Evolutionary conservation across 2,888 invertebrate species (phyloP).

Genomic region (Tetragonula carbonaria): DNA sequence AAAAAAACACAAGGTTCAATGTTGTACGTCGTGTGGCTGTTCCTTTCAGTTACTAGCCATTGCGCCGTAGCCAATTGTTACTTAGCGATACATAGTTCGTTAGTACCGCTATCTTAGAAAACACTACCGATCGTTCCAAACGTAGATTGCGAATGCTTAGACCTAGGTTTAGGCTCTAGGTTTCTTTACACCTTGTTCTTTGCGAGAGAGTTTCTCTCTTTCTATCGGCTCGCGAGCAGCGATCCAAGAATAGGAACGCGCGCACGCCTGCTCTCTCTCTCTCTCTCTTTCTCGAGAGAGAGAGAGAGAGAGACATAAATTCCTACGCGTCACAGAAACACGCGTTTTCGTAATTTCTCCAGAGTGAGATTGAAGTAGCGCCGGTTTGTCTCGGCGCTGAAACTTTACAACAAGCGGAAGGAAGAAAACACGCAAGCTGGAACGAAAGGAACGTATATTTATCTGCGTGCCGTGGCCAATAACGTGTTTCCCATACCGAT

Average conservation of each 20-base stretch:
- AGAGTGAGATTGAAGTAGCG: not conserved
- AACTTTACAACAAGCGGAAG: too few relatives aligned
- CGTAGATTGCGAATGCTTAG: conserved; percentile 53
- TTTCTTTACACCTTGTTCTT: conserved; percentile 21
- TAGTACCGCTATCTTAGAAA: conserved; percentile 39
- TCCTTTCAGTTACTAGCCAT: conserved; percentile 28
- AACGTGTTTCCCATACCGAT: not conserved
- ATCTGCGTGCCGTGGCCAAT: too few relatives aligned
- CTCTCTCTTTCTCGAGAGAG: not conserved
- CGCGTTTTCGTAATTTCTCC: conserved; percentile 20
- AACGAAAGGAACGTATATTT: too few relatives aligned
- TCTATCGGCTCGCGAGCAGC: not conserved
- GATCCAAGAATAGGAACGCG: conserved; percentile 45
- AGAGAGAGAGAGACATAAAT: not conserved
- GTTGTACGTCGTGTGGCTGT: conserved; percentile 36
- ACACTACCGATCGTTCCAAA: conserved; percentile 26
- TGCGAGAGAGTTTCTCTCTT: not conserved
- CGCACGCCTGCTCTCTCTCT: not conserved
- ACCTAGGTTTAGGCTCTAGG: conserved; percentile 40
- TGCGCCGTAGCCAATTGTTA: conserved; percentile 26
- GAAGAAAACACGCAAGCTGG: too few relatives aligned
- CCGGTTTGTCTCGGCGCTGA: not conserved
- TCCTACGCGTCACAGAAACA: not conserved
- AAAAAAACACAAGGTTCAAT: conserved; percentile 16
- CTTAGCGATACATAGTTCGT: conserved; percentile 47